Conservation (phyloP, 2,888 invertebrate species). For the Smittia aterrima region DNA sequence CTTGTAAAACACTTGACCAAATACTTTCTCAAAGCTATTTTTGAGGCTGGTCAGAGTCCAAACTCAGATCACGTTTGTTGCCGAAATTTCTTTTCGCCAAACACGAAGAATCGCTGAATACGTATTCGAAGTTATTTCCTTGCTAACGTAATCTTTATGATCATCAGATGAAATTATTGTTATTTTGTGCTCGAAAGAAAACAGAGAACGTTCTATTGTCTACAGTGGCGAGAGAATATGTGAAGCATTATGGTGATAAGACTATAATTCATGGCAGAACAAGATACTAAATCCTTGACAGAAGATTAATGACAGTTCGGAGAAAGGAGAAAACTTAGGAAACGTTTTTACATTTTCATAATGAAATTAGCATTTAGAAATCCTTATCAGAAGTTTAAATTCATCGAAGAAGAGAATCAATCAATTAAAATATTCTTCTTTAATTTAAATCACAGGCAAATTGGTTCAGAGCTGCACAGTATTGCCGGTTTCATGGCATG, state of each 20-base stretch:
- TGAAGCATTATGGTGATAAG: conserved; percentile 1
- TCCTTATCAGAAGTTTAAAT: no score
- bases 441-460: conserved; percentile 65
- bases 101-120: no score
- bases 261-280: not conserved
- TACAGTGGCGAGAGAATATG: not conserved
- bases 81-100: no score
- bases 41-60: no score
- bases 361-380: not conserved
- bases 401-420: not conserved
- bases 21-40: no score
- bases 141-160: not conserved
- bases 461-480: conserved; percentile 89
- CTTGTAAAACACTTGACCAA: no score
- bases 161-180: not conserved
- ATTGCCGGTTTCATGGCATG: conserved; percentile 91
- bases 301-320: conserved; percentile 1
- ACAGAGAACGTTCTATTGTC: not conserved
- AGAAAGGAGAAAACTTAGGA: not conserved
- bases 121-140: not conserved
- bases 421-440: not conserved
- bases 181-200: not conserved
- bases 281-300: conserved; percentile 19
- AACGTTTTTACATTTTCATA: not conserved
- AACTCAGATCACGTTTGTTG: no score